Evolutionary conservation across 2,888 invertebrate species (phyloP).

Genomic region (Caenorhabditis angaria): DNA sequence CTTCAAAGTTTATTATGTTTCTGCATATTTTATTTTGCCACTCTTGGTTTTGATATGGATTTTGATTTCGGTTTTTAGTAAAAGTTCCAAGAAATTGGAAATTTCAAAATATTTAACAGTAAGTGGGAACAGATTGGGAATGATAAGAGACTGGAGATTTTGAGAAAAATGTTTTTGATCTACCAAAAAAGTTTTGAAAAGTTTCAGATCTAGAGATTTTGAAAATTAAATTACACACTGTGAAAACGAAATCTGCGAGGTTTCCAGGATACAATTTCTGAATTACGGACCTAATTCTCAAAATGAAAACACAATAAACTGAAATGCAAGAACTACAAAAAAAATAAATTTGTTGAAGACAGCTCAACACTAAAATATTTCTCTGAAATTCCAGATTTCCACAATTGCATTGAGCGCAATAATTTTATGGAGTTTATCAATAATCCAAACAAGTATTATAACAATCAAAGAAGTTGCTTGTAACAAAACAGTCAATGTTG

Average conservation of each 20-base stretch:
- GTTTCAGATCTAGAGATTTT: no score
- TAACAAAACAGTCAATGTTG: not conserved
- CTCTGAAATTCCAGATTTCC: not conserved
- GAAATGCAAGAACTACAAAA: no score
- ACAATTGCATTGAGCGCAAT: not conserved
- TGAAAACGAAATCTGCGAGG: no score
- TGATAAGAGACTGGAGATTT: no score
- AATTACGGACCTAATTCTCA: no score
- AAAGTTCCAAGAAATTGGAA: not conserved
- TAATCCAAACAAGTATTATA: not conserved
- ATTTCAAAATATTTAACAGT: not conserved
- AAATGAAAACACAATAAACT: no score
- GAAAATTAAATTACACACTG: no score
- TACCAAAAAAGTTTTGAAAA: no score
- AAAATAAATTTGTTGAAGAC: no score
- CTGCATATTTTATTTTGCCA: not conserved
- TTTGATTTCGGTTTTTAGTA: not conserved
- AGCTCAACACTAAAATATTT: not conserved
- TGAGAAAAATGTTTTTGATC: no score
- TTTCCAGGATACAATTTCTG: no score
- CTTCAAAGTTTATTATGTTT: not conserved
- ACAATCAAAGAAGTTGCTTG: not conserved
- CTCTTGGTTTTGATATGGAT: not conserved
- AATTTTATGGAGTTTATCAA: not conserved
- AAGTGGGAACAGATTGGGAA: no score